A percentile compares a stretch with the other conserved stretches of the same genome.
These are phyloP conservation scores for Trachops cirrhosus DNA, from an alignment of 2,797 vertebrate genomes.

Conservation along the genomic window DNA sequence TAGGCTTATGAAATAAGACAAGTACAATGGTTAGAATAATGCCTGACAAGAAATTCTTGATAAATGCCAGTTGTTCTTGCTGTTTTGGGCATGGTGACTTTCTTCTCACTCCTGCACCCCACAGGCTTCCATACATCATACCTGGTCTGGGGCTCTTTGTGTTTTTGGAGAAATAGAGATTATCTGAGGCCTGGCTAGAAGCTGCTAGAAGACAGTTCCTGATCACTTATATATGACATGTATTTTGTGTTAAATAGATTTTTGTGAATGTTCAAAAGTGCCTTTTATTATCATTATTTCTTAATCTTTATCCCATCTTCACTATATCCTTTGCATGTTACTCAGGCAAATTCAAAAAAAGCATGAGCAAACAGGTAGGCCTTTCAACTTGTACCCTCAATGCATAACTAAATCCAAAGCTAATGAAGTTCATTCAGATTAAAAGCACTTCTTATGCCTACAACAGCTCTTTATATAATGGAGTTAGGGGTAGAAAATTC, in stretches of 20 bases:
- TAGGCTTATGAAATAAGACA: neutral
- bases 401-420: constrained; percentile 70
- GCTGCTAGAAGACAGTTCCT: neutral
- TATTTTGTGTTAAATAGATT: neutral
- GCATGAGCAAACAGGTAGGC: constrained; percentile 70
- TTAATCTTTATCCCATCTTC: constrained; percentile 4
- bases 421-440: constrained; percentile 69
- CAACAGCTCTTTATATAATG: constrained; percentile 40
- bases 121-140: neutral
- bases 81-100: neutral
- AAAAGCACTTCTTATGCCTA: constrained; percentile 69
- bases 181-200: neutral
- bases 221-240: neutral
- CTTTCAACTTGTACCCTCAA: constrained; percentile 74
- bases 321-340: constrained; percentile 2
- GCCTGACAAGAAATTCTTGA: neutral
- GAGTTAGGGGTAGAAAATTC: constrained; percentile 68
- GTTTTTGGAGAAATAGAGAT: neutral
- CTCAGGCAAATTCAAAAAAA: constrained; percentile 65
- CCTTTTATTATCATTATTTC: constrained; percentile 58
- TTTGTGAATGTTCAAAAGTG: neutral
- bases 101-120: neutral
- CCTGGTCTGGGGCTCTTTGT: neutral
- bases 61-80: neutral
- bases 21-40: neutral